Base-by-base conservation (phyloP, 2,888 invertebrate genomes). In the Drosophila subsilvestris region DNA sequence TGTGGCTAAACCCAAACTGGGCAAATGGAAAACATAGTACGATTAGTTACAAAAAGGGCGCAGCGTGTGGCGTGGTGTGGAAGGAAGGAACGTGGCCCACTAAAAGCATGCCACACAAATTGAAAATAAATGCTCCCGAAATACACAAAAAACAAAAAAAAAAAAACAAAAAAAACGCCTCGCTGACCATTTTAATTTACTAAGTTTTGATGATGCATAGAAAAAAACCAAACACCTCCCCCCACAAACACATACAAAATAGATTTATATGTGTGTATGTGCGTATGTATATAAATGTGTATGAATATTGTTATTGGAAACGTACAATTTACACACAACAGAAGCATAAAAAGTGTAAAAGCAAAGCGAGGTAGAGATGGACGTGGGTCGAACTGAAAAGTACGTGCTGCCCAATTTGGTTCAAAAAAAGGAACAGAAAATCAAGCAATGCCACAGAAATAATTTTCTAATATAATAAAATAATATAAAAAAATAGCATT, bases 101-200 rank as follows among this genome's bases (percentile, higher is more conserved):
- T 78, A 85, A 83, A 83, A 83, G 78, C 87, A 65, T 78, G 66
- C 76, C 71, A 69, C 66, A 74, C 62, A 83, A 83, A 83, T 83
- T 83, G 83, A 83, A 83, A 83, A 85, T 85, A 79, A 84, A 83
- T 69, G 72, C 67, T 50, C 27, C 71, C 45, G 65, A 48, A 79
- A 78, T 71, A 27, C 27, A 27, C 37, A n/a, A 37, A 37, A 37
- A 37, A 14, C 12, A 37, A 37, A 32, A 78, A 81, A 67, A 14
- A 37, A 37, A 37, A 12, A 10, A 32, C 12, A 32, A 79, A 79
- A 65, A 60, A 63, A 75, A 77, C 71, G 70, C 74, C 75, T 67
- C 63, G 59, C 85, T 79, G 79, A 85, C 87, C 87, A 83, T 87
- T 87, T 83, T 83, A 74, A 87, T 83, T 85, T 83, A 76, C 56